Base-by-base conservation (phyloP, 2,113 vertebrate species). In the Vulpes lagopus region DNA sequence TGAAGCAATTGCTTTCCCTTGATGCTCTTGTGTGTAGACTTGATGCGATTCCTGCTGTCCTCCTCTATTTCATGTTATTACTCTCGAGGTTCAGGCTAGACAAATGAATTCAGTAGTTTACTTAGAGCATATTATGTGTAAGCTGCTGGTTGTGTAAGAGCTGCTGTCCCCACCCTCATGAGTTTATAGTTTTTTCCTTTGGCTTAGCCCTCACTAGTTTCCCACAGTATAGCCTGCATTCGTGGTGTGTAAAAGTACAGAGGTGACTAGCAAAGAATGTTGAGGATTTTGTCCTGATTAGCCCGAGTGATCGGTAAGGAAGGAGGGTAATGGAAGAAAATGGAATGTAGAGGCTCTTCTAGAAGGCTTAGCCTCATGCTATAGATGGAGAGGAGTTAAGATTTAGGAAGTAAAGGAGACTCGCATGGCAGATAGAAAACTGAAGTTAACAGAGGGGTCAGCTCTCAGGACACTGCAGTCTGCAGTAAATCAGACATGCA, bases 371-470 rank as follows among this genome's bases (percentile, higher is more conserved):
- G 17, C 23, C 32, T 55, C 14, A 3, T 73, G 65, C 22, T 9
- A 14, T 53, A 38, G 55, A 38, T 8, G 4, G 16, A 0, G 16
- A 10, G 38, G 55, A 60, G 17, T 59, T 22, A 60, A 3, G 8
- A 22, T 62, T 57, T 25, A 30, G 51, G 76, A 22, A 49, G 4
- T 15, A 51, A 35, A 59, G 20, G 59, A 79, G 64, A 7, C 83
- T 15, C 17, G 23, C 2, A 0, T 11, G 30, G 32, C 8, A 69
- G 62, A 11, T 22, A 27, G 32, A n/a, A 38, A 12, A 14, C 60
- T 53, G 64, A 81, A 35, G 14, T 53, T 4, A 11, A 38, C 62
- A 14, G 53, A 5, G 73, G 19, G 19, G 32, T 51, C 53, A 35
- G 74, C 62, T 35, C 15, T 60, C n/a, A 30, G n/a, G 59, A 25